Evolutionary conservation across 1,140 invertebrate genomes (phyloP).

Genomic region (Phthorimaea operculella): DNA sequence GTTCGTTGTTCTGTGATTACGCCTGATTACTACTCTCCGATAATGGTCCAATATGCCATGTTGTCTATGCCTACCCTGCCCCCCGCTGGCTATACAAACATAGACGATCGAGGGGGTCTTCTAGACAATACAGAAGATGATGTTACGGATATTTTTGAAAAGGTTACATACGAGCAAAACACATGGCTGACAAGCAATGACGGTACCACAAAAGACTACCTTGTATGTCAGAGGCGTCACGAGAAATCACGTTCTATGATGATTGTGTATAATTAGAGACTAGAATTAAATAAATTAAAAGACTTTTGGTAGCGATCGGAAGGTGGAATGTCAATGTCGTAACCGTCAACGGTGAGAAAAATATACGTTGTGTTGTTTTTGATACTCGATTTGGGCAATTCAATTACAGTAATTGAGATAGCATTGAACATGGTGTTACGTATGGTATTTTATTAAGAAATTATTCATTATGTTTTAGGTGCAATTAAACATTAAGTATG

Average conservation of each 20-base stretch:
- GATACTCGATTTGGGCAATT: no score
- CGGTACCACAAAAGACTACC: constrained; percentile 59
- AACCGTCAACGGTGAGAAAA: neutral
- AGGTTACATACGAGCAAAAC: constrained; percentile 44
- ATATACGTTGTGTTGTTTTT: no score
- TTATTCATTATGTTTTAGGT: no score
- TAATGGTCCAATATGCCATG: constrained; percentile 35
- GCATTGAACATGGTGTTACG: no score
- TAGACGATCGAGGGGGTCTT: constrained; percentile 14
- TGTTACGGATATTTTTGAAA: constrained; percentile 23
- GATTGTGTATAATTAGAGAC: constrained; percentile 57
- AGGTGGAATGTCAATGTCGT: constrained; percentile 29
- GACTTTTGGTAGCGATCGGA: constrained; percentile 41
- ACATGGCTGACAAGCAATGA: constrained; percentile 48
- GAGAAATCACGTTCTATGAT: constrained; percentile 41
- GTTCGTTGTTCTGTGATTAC: constrained; percentile 52
- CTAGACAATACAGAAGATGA: constrained; percentile 11
- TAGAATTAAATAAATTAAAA: constrained; percentile 56
- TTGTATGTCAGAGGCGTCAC: constrained; percentile 53
- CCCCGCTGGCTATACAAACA: constrained; percentile 5
- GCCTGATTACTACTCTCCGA: constrained; percentile 54
- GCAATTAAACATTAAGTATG: no score
- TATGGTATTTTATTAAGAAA: no score
- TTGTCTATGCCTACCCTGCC: constrained; percentile 23
- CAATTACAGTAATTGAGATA: no score